phyloP scores from a whole-genome alignment of 1,140 invertebrate genomes.

The Cotesia glomerata region DNA sequence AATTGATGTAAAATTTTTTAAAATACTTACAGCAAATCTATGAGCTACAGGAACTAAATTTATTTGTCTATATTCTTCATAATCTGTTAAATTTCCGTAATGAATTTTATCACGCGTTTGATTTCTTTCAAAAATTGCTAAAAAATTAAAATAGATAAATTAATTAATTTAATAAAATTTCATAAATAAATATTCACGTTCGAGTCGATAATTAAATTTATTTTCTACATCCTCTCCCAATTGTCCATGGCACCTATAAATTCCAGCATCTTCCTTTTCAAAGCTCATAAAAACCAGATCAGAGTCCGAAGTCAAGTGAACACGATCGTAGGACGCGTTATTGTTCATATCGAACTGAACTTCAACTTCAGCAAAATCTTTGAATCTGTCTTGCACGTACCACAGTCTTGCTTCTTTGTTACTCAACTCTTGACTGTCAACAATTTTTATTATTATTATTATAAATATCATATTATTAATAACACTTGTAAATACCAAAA shows the following conservation, averaged over 20 bases:
- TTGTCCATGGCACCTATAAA: conserved; percentile 63
- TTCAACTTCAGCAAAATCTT: conserved; percentile 46
- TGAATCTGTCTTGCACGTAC: conserved; percentile 60
- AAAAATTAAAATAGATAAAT: conserved; percentile 20
- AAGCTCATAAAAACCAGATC: conserved; percentile 59
- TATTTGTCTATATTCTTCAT: conserved; percentile 60
- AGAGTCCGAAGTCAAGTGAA: conserved; percentile 56
- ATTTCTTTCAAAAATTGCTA: conserved; percentile 49
- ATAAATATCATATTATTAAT: background rate
- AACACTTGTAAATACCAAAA: conserved; percentile 55
- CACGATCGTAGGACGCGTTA: conserved; percentile 54
- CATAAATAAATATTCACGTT: conserved; percentile 46
- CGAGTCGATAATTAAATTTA: conserved; percentile 64
- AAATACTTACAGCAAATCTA: conserved; percentile 49
- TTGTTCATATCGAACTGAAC: conserved; percentile 62
- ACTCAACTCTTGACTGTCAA: conserved; percentile 39
- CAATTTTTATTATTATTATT: too few species aligned
- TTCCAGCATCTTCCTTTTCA: conserved; percentile 51
- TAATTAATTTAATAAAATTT: conserved; percentile 2
- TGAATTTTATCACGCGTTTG: conserved; percentile 33
- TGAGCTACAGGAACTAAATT: conserved; percentile 54
- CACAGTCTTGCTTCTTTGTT: conserved; percentile 60
- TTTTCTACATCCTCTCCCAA: conserved; percentile 57
- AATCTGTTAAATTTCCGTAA: conserved; percentile 59
- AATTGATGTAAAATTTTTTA: too few species aligned